Evolutionary conservation across 2,888 invertebrate genomes (phyloP).

Genomic region (Eutolmus rufibarbis): DNA sequence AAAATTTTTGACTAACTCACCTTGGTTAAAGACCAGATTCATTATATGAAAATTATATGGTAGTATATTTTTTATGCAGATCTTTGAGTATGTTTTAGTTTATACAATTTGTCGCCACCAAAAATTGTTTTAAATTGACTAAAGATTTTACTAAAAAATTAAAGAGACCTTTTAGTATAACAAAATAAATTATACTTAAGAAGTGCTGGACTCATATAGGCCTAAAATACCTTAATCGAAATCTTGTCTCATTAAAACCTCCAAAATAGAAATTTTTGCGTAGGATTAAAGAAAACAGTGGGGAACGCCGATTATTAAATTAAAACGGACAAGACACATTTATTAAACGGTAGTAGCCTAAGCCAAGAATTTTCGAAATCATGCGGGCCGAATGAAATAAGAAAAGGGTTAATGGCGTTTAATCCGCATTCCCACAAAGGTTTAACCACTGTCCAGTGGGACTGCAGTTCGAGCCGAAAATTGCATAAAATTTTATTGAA

Average conservation of each 20-base stretch:
- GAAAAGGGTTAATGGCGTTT: not conserved
- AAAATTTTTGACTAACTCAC: too few species aligned
- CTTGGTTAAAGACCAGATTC: too few species aligned
- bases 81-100: too few species aligned
- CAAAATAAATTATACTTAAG: too few species aligned
- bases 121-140: too few species aligned
- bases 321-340: not conserved
- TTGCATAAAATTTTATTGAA: conserved; percentile 14
- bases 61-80: too few species aligned
- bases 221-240: not conserved
- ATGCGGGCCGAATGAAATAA: not conserved
- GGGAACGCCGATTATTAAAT: not conserved
- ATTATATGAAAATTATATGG: too few species aligned
- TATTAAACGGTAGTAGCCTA: not conserved
- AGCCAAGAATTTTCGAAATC: not conserved
- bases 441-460: not conserved
- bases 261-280: not conserved
- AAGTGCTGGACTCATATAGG: too few species aligned
- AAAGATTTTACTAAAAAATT: too few species aligned
- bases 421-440: not conserved
- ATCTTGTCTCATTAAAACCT: not conserved
- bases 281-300: not conserved
- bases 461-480: not conserved
- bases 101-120: too few species aligned
- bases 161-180: too few species aligned